Conservation (phyloP, 2,113 vertebrate genomes). For the Tragulus kanchil region DNA sequence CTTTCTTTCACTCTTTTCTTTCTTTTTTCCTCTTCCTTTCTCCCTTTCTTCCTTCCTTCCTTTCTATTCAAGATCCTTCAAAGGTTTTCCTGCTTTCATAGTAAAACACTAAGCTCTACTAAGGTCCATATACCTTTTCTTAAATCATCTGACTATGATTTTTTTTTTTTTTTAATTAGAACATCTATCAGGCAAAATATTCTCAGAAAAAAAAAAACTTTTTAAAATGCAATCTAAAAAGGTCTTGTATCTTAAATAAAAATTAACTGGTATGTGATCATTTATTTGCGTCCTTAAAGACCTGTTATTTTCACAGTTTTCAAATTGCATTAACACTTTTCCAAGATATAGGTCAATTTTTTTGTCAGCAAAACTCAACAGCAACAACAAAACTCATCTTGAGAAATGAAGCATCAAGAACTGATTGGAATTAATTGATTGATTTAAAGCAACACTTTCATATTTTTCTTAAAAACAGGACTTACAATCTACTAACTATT, state of each 20-base stretch:
- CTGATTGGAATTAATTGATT: not conserved
- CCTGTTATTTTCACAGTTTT: constrained; percentile 35
- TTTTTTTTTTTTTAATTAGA: not conserved
- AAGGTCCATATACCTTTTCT: not conserved
- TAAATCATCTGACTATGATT: not conserved
- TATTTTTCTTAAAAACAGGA: not conserved
- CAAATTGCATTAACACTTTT: not conserved
- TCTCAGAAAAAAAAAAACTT: not conserved
- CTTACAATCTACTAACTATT: not conserved
- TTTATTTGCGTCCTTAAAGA: not conserved
- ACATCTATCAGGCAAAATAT: not conserved
- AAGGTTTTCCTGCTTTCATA: not conserved
- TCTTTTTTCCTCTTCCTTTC: not conserved
- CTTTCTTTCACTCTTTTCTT: not conserved
- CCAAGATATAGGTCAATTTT: not conserved
- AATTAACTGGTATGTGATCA: not conserved
- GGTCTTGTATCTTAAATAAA: not conserved
- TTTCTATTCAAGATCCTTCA: not conserved
- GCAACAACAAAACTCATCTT: constrained; percentile 1
- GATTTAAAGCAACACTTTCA: not conserved
- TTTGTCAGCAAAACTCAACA: not conserved
- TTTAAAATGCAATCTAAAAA: not conserved
- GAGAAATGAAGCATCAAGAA: not conserved
- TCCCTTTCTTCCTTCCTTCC: not conserved
- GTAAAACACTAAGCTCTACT: not conserved